Conservation (phyloP, 1,140 invertebrate genomes). For the Asbolus verrucosus region DNA sequence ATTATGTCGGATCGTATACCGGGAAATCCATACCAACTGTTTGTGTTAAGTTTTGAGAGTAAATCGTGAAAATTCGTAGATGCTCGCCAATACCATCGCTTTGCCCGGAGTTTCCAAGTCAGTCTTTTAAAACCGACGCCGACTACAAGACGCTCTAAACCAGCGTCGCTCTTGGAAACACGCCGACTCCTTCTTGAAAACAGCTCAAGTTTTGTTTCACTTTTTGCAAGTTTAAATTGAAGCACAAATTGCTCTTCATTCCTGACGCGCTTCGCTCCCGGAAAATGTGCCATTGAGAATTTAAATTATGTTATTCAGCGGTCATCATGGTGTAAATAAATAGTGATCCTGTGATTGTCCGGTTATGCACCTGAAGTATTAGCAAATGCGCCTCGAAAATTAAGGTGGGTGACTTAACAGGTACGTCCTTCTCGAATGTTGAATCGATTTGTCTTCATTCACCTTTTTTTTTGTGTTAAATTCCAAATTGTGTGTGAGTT, state of each 20-base stretch:
- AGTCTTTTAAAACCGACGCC: constrained; percentile 39
- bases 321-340: constrained; percentile 18
- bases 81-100: constrained; percentile 40
- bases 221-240: background rate
- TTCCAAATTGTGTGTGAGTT: background rate
- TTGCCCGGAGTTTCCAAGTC: constrained; percentile 42
- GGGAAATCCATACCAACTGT: constrained; percentile 36
- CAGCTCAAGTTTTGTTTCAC: constrained; percentile 4
- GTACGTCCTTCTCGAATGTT: background rate
- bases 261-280: constrained; percentile 3
- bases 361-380: constrained; percentile 4
- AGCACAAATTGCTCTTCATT: background rate
- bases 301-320: background rate
- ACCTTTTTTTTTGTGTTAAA: constrained; percentile 8
- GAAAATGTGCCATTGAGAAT: background rate
- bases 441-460: constrained; percentile 16
- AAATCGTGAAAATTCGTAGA: constrained; percentile 45
- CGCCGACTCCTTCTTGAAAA: constrained; percentile 1
- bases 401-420: constrained; percentile 11
- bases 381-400: constrained; percentile 24
- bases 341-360: constrained; percentile 16
- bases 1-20: constrained; percentile 13
- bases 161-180: constrained; percentile 19
- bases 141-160: constrained; percentile 29
- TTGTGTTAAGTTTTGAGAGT: constrained; percentile 41